A percentile compares a stretch with the other conserved stretches of the same genome.
These are phyloP conservation scores for Anguilla obscura DNA, from an alignment of 2,797 vertebrate genomes.

Conservation along the genomic window DNA sequence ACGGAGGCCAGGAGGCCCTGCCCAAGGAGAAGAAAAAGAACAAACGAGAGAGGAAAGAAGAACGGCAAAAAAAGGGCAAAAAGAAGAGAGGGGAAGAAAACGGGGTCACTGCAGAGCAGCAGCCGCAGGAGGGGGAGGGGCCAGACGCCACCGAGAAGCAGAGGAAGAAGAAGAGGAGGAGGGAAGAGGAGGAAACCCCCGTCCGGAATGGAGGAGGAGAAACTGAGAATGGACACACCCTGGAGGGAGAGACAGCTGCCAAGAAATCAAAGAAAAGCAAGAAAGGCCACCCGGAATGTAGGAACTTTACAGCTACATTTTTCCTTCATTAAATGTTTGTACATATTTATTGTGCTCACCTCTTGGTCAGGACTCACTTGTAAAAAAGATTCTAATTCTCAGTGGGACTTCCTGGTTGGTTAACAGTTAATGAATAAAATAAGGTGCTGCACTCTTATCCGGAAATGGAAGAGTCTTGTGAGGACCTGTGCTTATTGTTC, in stretches of 20 bases:
- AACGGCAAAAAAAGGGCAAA: constrained; percentile 76
- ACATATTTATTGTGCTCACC: neutral
- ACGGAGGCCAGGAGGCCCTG: neutral
- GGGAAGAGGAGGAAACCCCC: constrained; percentile 36
- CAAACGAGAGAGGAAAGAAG: constrained; percentile 73
- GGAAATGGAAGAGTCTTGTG: neutral
- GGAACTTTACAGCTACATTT: neutral
- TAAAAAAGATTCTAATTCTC: neutral
- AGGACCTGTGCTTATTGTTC: neutral
- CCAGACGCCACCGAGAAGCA: constrained; percentile 32
- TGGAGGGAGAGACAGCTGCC: constrained; percentile 39
- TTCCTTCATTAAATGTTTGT: neutral
- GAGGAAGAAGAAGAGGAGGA: constrained; percentile 59
- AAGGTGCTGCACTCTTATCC: neutral
- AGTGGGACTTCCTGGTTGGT: neutral
- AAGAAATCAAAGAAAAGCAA: constrained; percentile 65
- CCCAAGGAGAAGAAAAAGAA: constrained; percentile 69
- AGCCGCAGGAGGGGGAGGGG: constrained; percentile 31
- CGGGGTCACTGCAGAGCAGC: constrained; percentile 24
- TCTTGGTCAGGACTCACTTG: neutral
- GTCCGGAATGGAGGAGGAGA: constrained; percentile 36
- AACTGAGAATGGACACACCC: constrained; percentile 18
- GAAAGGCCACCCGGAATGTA: constrained; percentile 24
- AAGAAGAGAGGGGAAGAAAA: constrained; percentile 64
- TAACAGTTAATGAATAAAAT: neutral